Conservation (phyloP, 2,113 vertebrate genomes). For the Xiphophorus hellerii region DNA sequence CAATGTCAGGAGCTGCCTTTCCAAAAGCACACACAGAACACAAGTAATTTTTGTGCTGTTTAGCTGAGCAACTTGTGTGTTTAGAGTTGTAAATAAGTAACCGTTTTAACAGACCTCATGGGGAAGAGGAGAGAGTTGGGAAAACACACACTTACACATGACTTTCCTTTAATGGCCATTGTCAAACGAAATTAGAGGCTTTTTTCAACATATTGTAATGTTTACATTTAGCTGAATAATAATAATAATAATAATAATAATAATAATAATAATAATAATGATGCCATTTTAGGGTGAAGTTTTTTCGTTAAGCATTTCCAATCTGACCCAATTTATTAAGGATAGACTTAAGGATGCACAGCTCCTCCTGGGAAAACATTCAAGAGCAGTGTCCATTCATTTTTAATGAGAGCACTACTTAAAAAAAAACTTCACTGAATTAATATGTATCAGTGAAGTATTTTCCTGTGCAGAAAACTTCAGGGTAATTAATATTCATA, state of each 20-base stretch:
- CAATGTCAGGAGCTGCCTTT: slow-evolving; percentile 52
- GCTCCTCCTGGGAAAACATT: slow-evolving; percentile 77
- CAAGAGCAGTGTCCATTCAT: slow-evolving; percentile 77
- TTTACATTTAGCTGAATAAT: slow-evolving; percentile 73
- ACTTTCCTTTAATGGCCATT: slow-evolving; percentile 66
- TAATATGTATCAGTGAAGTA: slow-evolving; percentile 88
- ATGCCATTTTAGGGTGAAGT: slow-evolving; percentile 61
- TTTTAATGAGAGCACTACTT: slow-evolving; percentile 86
- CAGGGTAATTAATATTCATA: slow-evolving; percentile 93
- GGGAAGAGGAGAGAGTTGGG: slow-evolving; percentile 35
- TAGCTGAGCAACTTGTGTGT: slow-evolving; percentile 74
- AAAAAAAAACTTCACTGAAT: slow-evolving; percentile 89
- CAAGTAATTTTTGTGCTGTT: slow-evolving; percentile 64
- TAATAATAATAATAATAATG: too few species aligned
- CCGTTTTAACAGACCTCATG: slow-evolving; percentile 65
- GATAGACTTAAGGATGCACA: slow-evolving; percentile 79
- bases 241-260: slow-evolving; percentile 18
- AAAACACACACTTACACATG: slow-evolving; percentile 57
- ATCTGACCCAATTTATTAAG: slow-evolving; percentile 81
- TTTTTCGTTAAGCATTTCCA: slow-evolving; percentile 59
- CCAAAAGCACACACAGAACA: slow-evolving; percentile 33
- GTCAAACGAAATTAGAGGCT: slow-evolving; percentile 62
- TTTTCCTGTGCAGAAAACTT: slow-evolving; percentile 87
- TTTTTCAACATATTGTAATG: slow-evolving; percentile 57
- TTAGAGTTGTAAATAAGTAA: slow-evolving; percentile 80